Base-by-base conservation (phyloP, 1,140 invertebrate species). In the Cotesia chilonis region DNA sequence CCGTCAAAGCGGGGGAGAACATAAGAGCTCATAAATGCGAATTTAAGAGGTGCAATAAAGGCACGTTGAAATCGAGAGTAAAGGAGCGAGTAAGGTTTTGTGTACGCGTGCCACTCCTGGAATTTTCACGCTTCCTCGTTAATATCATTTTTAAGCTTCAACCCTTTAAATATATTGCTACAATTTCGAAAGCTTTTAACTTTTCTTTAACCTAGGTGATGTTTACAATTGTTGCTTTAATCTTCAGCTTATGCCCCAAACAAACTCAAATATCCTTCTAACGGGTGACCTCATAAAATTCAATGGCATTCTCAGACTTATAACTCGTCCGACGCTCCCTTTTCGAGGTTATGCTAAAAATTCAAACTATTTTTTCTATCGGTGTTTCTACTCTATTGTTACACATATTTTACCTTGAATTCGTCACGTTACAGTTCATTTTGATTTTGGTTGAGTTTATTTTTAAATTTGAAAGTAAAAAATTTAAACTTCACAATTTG, bases 41-140 rank as follows among this genome's bases (percentile, higher is more conserved):
- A 87, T 87, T 87, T 87, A 87, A 87, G 84, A 87, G 86, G 83
- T 83, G 85, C 82, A 87, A 87, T 87, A 87, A 87, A 87, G 86
- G 85, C 84, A 87, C 85, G 82, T 84, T 87, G 84, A 87, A 87
- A 87, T 87, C 80, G 85, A 87, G 85, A 87, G 84, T 85, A 83
- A 87, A 86, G 78, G 81, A 83, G 79, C 77, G 80, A 77, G 73
- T 82, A 78, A 82, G 80, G 81, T 80, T 81, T 80, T 75, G 71
- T 72, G 14, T 64, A n/a, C 70, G 69, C 70, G 67, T 75, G 67
- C 70, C 70, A 70, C 54, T 41, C 57, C 65, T 70, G 66, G 14
- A 47, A 59, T 73, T 70, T 73, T 69, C 68, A 75, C 71, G 54
- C 65, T 68, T 65, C 54, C 52, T 71, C 70, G 68, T 70, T 72